These are phyloP conservation scores for Riparia riparia DNA, from an alignment of 2,113 vertebrate genomes.

Conservation along the genomic window DNA sequence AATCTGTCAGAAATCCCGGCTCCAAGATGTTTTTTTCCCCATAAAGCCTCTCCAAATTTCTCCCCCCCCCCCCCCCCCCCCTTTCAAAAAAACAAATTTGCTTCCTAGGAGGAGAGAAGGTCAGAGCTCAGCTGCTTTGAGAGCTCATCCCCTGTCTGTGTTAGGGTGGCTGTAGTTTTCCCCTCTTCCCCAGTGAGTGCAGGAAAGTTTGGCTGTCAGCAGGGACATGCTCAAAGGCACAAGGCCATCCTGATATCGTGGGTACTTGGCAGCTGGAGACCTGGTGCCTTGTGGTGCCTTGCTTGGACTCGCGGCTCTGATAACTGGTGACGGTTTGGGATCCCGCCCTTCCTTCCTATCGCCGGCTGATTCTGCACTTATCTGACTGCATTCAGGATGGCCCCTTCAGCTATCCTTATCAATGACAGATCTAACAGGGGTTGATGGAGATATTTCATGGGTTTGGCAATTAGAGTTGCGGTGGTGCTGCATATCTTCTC, in stretches of 20 bases:
- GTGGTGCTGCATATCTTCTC: background rate
- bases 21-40: background rate
- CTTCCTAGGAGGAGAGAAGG: background rate
- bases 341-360: background rate
- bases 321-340: background rate
- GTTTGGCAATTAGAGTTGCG: background rate
- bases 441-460: conserved; percentile 41
- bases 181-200: background rate
- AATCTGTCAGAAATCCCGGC: conserved; percentile 39
- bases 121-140: background rate
- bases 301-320: background rate
- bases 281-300: background rate
- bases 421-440: conserved; percentile 50
- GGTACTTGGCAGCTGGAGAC: background rate
- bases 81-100: background rate
- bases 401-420: conserved; percentile 31
- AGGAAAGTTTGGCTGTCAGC: background rate
- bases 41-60: background rate
- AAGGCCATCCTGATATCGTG: background rate
- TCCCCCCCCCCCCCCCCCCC: background rate
- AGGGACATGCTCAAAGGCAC: background rate
- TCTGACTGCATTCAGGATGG: background rate
- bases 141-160: background rate
- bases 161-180: background rate
- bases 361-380: background rate